Percentiles rank a stretch among this genome's conserved stretches.
Evolutionary conservation across 1,140 invertebrate genomes (phyloP).

Genomic region (Drosophila bocqueti): DNA sequence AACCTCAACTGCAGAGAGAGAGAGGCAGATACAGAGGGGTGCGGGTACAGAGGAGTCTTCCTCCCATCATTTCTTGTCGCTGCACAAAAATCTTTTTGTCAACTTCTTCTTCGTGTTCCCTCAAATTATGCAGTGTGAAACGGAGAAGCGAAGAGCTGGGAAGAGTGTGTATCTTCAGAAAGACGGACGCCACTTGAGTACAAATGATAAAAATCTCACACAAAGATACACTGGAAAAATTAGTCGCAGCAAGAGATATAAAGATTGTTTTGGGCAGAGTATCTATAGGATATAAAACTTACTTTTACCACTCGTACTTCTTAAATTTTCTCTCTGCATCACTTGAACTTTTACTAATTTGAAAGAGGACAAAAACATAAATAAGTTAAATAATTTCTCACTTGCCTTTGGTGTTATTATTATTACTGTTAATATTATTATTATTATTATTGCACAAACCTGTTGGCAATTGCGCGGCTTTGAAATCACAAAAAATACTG

Average conservation of each 20-base stretch:
- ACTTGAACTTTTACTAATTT: slow-evolving; percentile 55
- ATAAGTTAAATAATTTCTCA: slow-evolving; percentile 24
- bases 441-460: slow-evolving; percentile 47
- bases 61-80: slow-evolving; percentile 75
- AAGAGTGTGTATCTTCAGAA: slow-evolving; percentile 23
- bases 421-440: slow-evolving; percentile 29
- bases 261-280: no score
- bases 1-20: slow-evolving; percentile 25
- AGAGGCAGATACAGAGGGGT: background rate
- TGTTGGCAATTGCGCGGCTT: slow-evolving; percentile 65
- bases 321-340: background rate
- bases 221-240: slow-evolving; percentile 30
- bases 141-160: slow-evolving; percentile 29
- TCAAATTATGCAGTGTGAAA: slow-evolving; percentile 82
- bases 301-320: no score
- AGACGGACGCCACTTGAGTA: slow-evolving; percentile 77
- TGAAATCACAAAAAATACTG: slow-evolving; percentile 11
- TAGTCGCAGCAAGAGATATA: background rate
- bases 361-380: background rate
- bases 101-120: slow-evolving; percentile 50
- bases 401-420: slow-evolving; percentile 43
- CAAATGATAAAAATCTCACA: slow-evolving; percentile 79
- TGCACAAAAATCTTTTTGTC: slow-evolving; percentile 79
- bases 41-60: slow-evolving; percentile 35
- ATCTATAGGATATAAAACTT: no score